A percentile compares a stretch with the other conserved stretches of the same genome.
Evolutionary conservation across 2,888 invertebrate species (phyloP).

Genomic region (Dascillus cervinus): DNA sequence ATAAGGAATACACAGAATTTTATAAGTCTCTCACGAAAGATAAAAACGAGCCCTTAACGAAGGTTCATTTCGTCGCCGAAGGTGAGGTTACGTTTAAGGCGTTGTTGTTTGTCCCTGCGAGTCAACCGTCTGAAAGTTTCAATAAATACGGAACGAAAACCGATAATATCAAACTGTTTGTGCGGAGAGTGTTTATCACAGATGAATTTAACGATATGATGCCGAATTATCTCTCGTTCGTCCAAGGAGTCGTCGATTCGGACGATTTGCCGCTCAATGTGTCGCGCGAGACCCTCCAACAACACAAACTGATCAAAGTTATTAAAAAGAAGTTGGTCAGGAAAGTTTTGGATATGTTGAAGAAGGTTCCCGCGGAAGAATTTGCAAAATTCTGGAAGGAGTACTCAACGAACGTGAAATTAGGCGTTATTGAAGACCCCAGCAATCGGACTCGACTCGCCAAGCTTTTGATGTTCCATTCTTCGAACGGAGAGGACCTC

Average conservation of each 20-base stretch:
- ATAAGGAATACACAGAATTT: conserved; percentile 90
- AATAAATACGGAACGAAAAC: conserved; percentile 91
- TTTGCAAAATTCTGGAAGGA: conserved; percentile 98
- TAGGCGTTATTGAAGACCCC: conserved; percentile 94
- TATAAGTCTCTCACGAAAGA: conserved; percentile 94
- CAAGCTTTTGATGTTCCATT: conserved; percentile 86
- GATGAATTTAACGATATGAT: conserved; percentile 99
- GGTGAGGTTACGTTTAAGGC: conserved; percentile 99
- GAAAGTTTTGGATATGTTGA: conserved; percentile 96
- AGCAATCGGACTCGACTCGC: conserved; percentile 92
- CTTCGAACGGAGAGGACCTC: conserved; percentile 61
- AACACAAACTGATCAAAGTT: conserved; percentile 97
- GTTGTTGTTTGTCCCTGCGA: conserved; percentile 85
- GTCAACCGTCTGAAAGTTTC: conserved; percentile 88
- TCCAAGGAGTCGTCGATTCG: conserved; percentile 96
- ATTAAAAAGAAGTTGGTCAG: conserved; percentile 98
- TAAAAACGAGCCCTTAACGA: conserved; percentile 70
- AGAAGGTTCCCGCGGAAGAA: conserved; percentile 85
- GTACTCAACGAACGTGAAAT: conserved; percentile 81
- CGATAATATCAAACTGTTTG: conserved; percentile 94
- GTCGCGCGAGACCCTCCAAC: conserved; percentile 95
- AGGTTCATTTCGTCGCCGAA: conserved; percentile 95
- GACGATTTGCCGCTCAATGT: conserved; percentile 98
- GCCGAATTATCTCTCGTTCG: conserved; percentile 93
- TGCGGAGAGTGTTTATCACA: conserved; percentile 97